phyloP scores from a whole-genome alignment of 1,140 invertebrate genomes.

The Ceratitis capitata region DNA sequence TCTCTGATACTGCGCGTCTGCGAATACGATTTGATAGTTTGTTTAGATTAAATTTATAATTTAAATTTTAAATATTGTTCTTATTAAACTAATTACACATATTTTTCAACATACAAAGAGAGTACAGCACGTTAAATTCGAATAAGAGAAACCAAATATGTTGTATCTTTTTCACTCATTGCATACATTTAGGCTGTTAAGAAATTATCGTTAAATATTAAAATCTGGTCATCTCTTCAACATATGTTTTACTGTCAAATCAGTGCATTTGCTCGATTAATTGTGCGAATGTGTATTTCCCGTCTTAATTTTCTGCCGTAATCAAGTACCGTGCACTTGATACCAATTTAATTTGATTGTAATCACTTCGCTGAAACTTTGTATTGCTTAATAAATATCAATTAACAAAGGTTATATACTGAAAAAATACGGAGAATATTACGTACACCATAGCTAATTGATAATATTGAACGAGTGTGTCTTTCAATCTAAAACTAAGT shows the following conservation, averaged over 20 bases:
- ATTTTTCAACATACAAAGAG: too few species aligned
- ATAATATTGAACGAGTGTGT: background rate
- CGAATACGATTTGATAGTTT: too few species aligned
- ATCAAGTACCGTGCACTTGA: slow-evolving; percentile 18
- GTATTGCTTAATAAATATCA: background rate
- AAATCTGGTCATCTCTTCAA: background rate
- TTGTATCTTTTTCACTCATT: too few species aligned
- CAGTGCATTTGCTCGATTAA: background rate
- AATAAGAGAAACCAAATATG: too few species aligned
- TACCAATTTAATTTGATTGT: background rate
- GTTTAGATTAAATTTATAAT: too few species aligned
- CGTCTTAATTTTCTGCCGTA: background rate
- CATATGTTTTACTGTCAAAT: background rate
- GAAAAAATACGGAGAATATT: background rate
- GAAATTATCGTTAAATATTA: background rate
- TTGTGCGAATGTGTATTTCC: background rate
- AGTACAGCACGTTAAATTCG: background rate
- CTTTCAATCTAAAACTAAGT: background rate
- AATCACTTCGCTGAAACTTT: background rate
- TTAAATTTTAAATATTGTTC: background rate
- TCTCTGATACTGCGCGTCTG: too few species aligned
- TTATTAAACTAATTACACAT: background rate
- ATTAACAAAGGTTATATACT: background rate
- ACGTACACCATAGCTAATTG: background rate
- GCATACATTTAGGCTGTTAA: background rate